Percentiles rank a stretch among this genome's conserved stretches.
Conservation (phyloP, 2,888 invertebrate species). For the Pterobdella sp. region DNA sequence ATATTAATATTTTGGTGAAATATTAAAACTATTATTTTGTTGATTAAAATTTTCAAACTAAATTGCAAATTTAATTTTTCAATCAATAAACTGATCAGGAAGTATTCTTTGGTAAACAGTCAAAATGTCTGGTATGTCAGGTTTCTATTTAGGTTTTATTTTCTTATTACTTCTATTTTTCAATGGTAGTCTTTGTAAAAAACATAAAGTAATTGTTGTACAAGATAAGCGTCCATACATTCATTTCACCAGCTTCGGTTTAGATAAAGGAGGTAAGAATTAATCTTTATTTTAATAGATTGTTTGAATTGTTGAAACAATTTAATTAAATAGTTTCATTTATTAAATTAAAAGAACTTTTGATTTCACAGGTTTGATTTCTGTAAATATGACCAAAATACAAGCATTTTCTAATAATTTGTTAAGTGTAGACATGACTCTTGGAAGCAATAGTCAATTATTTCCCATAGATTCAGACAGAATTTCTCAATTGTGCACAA, state of each 20-base stretch:
- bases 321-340: conserved; percentile 9
- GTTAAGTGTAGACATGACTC: conserved; percentile 21
- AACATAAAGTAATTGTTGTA: conserved; percentile 18
- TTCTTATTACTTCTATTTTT: too few relatives aligned
- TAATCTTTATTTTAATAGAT: conserved; percentile 14
- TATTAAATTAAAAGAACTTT: background rate
- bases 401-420: background rate
- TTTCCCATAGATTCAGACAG: conserved; percentile 17
- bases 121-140: background rate
- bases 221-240: conserved; percentile 24
- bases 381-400: conserved; percentile 19
- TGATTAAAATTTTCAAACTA: background rate
- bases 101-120: conserved; percentile 8
- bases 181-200: conserved; percentile 7
- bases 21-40: background rate
- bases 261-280: conserved; percentile 30
- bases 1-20: too few relatives aligned
- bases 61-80: background rate
- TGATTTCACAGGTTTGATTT: conserved; percentile 17
- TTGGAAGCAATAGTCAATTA: conserved; percentile 18
- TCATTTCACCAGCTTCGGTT: conserved; percentile 34
- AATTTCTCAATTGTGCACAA: conserved; percentile 13
- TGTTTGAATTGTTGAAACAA: background rate
- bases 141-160: background rate
- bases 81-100: too few relatives aligned